These are phyloP conservation scores for Danio choprae DNA, from an alignment of 2,797 vertebrate species.

Conservation along the genomic window DNA sequence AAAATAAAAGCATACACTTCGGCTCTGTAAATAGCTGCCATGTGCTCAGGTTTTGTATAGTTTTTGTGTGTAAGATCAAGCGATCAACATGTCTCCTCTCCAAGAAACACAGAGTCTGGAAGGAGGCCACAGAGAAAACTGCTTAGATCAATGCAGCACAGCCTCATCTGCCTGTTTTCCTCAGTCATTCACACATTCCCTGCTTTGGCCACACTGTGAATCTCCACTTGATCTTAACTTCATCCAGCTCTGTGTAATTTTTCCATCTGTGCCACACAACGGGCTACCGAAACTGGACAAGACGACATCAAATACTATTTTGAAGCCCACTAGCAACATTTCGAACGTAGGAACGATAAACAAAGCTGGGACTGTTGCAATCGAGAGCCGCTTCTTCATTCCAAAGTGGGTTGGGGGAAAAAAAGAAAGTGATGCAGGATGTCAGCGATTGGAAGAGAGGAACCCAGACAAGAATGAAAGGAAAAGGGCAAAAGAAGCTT, in stretches of 20 bases:
- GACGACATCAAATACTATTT: slow-evolving; percentile 23
- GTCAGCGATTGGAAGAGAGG: slow-evolving; percentile 30
- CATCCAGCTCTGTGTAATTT: slow-evolving; percentile 32
- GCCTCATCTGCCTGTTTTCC: slow-evolving; percentile 19
- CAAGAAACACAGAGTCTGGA: slow-evolving; percentile 57
- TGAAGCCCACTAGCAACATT: slow-evolving; percentile 27
- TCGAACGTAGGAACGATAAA: slow-evolving; percentile 12
- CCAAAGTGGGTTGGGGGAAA: background rate
- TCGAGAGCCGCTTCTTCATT: background rate
- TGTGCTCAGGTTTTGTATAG: slow-evolving; percentile 43
- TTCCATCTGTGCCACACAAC: slow-evolving; percentile 25
- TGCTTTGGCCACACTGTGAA: slow-evolving; percentile 24
- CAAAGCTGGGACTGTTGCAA: background rate
- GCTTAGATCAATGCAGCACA: slow-evolving; percentile 38
- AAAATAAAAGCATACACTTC: slow-evolving; percentile 51
- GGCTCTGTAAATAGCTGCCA: slow-evolving; percentile 46
- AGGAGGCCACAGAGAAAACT: slow-evolving; percentile 13
- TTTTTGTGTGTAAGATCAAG: slow-evolving; percentile 44
- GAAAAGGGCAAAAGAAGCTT: slow-evolving; percentile 54
- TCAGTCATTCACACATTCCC: slow-evolving; percentile 34
- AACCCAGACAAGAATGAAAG: slow-evolving; percentile 23
- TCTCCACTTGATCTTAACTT: slow-evolving; percentile 17
- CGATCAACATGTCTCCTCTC: slow-evolving; percentile 35
- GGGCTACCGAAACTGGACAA: slow-evolving; percentile 35
- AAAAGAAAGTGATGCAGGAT: slow-evolving; percentile 42